Percentiles rank a stretch among this genome's conserved stretches.
Evolutionary conservation across 2,113 vertebrate genomes (phyloP).

Genomic region (Halichoerus grypus): DNA sequence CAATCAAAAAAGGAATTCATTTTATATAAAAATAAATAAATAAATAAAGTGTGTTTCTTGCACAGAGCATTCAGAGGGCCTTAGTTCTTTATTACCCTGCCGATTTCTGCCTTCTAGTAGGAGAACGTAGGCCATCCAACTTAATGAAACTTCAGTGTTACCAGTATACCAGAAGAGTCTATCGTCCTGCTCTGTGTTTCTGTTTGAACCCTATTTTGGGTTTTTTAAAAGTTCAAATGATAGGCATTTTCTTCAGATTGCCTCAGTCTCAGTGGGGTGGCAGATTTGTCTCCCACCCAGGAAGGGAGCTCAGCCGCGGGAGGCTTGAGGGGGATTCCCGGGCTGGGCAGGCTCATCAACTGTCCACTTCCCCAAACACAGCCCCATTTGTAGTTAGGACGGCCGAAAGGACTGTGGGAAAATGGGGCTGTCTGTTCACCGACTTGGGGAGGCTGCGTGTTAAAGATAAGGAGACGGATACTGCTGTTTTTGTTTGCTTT

Average conservation of each 20-base stretch:
- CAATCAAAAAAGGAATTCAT: too few species aligned
- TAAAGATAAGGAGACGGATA: background rate
- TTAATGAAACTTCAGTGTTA: background rate
- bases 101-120: background rate
- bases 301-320: background rate
- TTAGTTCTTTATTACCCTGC: background rate
- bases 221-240: background rate
- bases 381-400: background rate
- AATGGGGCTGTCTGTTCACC: background rate
- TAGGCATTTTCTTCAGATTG: background rate
- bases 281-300: too few species aligned
- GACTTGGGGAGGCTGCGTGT: background rate
- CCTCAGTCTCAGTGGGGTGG: background rate
- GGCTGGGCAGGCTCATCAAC: background rate
- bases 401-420: background rate
- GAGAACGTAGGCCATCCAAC: too few species aligned
- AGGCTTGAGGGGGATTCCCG: background rate
- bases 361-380: background rate
- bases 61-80: background rate
- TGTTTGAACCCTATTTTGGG: background rate
- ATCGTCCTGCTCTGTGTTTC: background rate
- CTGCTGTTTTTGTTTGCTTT: background rate
- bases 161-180: background rate
- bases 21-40: too few species aligned
- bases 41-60: background rate